Base-by-base conservation (phyloP, 2,797 vertebrate genomes). In the Amniataba percoides region DNA sequence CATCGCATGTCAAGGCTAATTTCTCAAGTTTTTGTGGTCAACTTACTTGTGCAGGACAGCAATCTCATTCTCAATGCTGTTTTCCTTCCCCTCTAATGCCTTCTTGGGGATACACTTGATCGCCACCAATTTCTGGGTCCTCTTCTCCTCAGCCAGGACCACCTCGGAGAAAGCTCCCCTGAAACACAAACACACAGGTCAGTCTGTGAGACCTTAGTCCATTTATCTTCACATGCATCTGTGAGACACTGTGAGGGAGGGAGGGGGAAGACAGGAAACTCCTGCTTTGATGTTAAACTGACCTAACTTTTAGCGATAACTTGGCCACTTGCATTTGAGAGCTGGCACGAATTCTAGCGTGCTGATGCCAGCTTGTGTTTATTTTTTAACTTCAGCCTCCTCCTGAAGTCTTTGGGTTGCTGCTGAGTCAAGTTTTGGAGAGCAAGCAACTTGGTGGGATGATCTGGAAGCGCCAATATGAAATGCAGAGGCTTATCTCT, bases 61-160 rank as follows among this genome's bases (percentile, higher is more conserved):
- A 0, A 99, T 99, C 94, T 99, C 98, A 0, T 99, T 99, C 90
- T 99, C 97, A n/a, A 99, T 98, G 96, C 96, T 97, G 92, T 95
- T 97, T 87, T 98, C 98, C 66, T 99, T 99, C 63, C 98, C 98
- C 82, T 98, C 97, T 78, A 99, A 88, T 0, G 97, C 97, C 91
- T 98, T 97, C 95, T 98, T 99, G 57, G 97, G 94, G 15, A 99
- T 99, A 85, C 98, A 99, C 87, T 99, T 99, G 92, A 99, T 96
- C 48, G 98, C 98, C 90, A 99, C 98, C 75, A 99, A 86, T 88
- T 94, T 97, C 92, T 87, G 96, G 0, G 97, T 98, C 60, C 91
- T 95, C 92, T 96, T 98, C 91, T 99, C 97, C 89, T 99, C 97
- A 0, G 98, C 98, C 88, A 99, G 95, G 87, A 99, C 96, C 80